Conservation (phyloP, 2,888 invertebrate species). For the Hirtodrosophila confusa region DNA sequence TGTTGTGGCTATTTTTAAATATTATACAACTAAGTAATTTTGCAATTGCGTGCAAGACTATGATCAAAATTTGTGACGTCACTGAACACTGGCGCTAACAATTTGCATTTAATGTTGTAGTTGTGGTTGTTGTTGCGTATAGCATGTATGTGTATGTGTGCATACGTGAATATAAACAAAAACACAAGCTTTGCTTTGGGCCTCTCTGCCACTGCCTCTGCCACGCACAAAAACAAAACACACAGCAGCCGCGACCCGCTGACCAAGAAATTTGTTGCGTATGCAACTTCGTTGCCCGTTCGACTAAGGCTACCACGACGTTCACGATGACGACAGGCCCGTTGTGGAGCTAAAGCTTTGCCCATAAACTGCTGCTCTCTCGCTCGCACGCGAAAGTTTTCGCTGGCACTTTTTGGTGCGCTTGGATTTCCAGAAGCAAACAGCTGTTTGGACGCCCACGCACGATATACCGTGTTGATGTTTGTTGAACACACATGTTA, state of each 20-base stretch:
- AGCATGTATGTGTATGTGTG: background rate
- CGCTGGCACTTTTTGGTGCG: constrained; percentile 16
- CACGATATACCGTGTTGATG: constrained; percentile 3
- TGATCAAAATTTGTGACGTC: constrained; percentile 54
- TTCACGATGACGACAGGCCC: constrained; percentile 14
- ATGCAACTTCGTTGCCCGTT: constrained; percentile 56
- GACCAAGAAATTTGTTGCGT: constrained; percentile 56
- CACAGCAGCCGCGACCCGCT: constrained; percentile 53
- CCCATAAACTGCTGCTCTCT: constrained; percentile 2
- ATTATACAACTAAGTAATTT: constrained; percentile 8
- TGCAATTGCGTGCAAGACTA: background rate
- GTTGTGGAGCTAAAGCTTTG: constrained; percentile 32
- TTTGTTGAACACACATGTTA: constrained; percentile 25
- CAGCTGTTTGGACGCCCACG: constrained; percentile 41
- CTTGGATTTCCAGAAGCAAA: constrained; percentile 15
- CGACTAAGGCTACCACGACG: constrained; percentile 38
- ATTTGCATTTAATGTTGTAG: background rate
- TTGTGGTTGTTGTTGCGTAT: background rate
- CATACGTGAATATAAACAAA: constrained; percentile 49
- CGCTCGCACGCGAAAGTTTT: constrained; percentile 25
- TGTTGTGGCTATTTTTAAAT: constrained; percentile 17
- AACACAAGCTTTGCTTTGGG: constrained; percentile 47
- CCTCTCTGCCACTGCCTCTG: constrained; percentile 22
- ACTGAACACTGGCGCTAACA: constrained; percentile 6
- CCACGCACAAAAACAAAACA: constrained; percentile 48